Evolutionary conservation across 2,113 vertebrate genomes (phyloP).

Genomic region (Toxotes jaculatrix): DNA sequence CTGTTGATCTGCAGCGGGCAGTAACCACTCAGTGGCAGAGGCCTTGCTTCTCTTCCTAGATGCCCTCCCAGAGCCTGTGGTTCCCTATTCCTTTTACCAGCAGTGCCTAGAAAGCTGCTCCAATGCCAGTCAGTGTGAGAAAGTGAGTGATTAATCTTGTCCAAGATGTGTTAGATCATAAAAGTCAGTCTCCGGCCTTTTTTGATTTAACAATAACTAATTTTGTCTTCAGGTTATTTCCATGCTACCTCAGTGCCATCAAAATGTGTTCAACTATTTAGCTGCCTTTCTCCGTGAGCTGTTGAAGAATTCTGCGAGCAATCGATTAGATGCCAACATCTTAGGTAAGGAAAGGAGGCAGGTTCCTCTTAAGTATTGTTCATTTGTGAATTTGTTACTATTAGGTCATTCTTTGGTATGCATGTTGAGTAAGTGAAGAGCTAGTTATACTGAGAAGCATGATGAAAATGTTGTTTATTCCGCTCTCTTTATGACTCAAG

Average conservation of each 20-base stretch:
- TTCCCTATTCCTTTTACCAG: slow-evolving; percentile 88
- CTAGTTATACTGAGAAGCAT: background rate
- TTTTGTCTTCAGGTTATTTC: slow-evolving; percentile 86
- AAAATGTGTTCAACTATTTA: slow-evolving; percentile 94
- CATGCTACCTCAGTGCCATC: slow-evolving; percentile 89
- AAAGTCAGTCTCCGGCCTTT: background rate
- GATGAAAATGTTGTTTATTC: background rate
- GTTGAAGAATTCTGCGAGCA: slow-evolving; percentile 89
- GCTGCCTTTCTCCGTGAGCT: slow-evolving; percentile 93
- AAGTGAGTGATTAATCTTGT: slow-evolving; percentile 82
- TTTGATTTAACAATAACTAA: background rate
- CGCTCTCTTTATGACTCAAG: background rate
- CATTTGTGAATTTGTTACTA: slow-evolving; percentile 14
- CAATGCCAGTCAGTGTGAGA: slow-evolving; percentile 85
- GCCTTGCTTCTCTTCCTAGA: slow-evolving; percentile 96
- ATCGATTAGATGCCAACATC: slow-evolving; percentile 91
- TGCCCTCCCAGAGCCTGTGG: slow-evolving; percentile 94
- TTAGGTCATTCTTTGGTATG: slow-evolving; percentile 24
- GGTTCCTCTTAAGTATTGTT: background rate
- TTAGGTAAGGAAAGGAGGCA: slow-evolving; percentile 86
- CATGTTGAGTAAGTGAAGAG: slow-evolving; percentile 2
- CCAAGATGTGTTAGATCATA: background rate
- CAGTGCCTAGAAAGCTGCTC: slow-evolving; percentile 86
- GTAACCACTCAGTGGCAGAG: slow-evolving; percentile 95
- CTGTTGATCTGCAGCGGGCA: slow-evolving; percentile 85